A percentile compares a stretch with the other conserved stretches of the same genome.
phyloP scores from a whole-genome alignment of 2,113 vertebrate genomes.

The Vireo altiloquus region DNA sequence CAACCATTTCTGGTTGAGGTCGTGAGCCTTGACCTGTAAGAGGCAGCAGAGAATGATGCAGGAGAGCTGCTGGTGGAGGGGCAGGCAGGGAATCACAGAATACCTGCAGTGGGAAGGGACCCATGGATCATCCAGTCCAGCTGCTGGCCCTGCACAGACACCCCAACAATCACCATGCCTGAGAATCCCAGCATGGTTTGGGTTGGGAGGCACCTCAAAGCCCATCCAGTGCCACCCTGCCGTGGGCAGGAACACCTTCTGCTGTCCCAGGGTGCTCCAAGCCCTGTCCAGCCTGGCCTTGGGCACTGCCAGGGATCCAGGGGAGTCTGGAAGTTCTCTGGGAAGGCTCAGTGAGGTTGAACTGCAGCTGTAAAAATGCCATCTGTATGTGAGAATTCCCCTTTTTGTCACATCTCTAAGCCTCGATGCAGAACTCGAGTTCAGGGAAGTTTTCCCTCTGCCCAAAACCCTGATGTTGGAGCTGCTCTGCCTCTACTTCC shows the following conservation, averaged over 20 bases:
- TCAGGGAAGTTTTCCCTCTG: neutral
- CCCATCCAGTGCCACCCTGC: no score
- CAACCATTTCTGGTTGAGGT: rapidly evolving
- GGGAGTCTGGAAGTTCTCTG: neutral
- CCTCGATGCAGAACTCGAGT: rapidly evolving
- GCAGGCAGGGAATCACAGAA: neutral
- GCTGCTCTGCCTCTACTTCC: rapidly evolving
- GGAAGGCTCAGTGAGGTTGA: neutral
- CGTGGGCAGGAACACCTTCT: neutral
- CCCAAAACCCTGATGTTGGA: neutral
- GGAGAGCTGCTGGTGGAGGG: neutral
- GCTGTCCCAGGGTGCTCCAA: neutral
- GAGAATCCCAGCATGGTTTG: neutral
- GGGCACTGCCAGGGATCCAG: neutral
- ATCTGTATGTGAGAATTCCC: neutral
- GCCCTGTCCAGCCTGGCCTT: rapidly evolving
- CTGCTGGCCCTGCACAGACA: neutral
- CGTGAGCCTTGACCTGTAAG: neutral
- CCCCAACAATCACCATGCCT: neutral
- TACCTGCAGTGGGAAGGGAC: no score
- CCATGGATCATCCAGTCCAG: neutral
- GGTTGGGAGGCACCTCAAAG: neutral
- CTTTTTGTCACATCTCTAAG: neutral
- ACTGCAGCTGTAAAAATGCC: neutral
- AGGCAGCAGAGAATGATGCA: neutral